Evolutionary conservation across 2,888 invertebrate genomes (phyloP), one percentile per base, ranked within the genome.

Genomic region (Leptarthrus brevirostris): DNA sequence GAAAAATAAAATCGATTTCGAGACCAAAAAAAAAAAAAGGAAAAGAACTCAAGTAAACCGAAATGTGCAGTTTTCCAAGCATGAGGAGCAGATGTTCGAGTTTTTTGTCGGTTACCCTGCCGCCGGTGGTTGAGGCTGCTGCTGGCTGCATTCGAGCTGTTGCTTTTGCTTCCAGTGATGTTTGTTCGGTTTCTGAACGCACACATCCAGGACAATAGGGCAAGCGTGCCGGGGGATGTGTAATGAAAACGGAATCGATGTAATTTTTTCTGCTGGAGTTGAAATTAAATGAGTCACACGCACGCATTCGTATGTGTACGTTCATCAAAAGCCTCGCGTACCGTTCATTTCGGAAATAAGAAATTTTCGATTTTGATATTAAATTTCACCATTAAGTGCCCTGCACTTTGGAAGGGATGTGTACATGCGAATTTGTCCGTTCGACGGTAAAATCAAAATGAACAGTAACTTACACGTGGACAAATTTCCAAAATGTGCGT

Each of bases 31-130:
- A 26, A 54, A 30, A 30, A 47, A 6, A n/a, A 47, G 30, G 30
- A 30, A 30, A 30, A 30, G 40, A 40, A 12, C 44, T 47, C 24
- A 34, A 66, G 47, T 10, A 24, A 66, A 66, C 64, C 47, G 64
- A 66, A 66, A 52, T 70, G 74, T 66, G 54, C 56, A 54, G 53
- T 74, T 74, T 72, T 64, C 71, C 30, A 47, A 66, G 64, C 47
- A 53, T 40, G 40, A 74, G 74, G 74, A 74, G 74, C 74, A 74
- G 74, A 74, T 74, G 74, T 74, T 74, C 71, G 64, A 53, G 72
- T 74, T 74, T 73, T 74, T 74, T 74, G 71, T 71, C 18, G 58
- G 44, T 56, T 36, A 49, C 56, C 70, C 34, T 66, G 40, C 40
- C 40, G 40, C 40, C 40, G 40, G 40, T 40, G 40, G 40, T 40